Evolutionary conservation across 2,113 vertebrate species (phyloP).

Genomic region (Empidonax traillii): DNA sequence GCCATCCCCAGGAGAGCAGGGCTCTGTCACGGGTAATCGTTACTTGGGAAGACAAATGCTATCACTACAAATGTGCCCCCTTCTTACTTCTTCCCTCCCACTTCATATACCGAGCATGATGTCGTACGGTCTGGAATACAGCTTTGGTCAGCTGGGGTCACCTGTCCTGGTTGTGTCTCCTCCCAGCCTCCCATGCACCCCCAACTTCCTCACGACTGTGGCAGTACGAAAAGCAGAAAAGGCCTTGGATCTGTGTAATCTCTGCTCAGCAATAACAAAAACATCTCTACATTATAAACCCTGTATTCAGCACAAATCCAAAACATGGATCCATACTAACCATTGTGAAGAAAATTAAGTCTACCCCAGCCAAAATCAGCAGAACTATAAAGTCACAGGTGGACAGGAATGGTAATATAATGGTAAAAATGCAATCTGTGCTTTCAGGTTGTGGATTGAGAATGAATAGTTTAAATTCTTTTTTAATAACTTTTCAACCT

Average conservation of each 20-base stretch:
- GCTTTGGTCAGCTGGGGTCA: rapidly evolving
- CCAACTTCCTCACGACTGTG: background rate
- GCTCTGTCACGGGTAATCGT: rapidly evolving
- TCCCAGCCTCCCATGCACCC: background rate
- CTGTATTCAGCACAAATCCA: background rate
- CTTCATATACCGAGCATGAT: background rate
- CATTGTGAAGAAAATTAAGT: background rate
- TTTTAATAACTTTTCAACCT: slow-evolving; percentile 1
- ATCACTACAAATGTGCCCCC: background rate
- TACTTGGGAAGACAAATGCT: background rate
- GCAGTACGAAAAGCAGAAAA: rapidly evolving
- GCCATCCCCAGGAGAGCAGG: background rate
- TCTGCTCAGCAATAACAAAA: background rate
- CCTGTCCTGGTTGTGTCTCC: background rate
- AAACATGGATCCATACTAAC: background rate
- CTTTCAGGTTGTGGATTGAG: background rate
- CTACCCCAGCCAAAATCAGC: background rate
- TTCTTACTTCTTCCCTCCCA: background rate
- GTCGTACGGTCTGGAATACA: rapidly evolving
- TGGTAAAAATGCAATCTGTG: background rate
- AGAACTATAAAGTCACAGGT: background rate
- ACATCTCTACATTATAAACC: background rate
- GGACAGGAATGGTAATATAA: background rate
- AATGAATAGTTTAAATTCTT: background rate
- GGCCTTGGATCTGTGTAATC: background rate